Evolutionary conservation across 1,140 invertebrate genomes (phyloP).

Genomic region (Leguminivora glycinivorella): DNA sequence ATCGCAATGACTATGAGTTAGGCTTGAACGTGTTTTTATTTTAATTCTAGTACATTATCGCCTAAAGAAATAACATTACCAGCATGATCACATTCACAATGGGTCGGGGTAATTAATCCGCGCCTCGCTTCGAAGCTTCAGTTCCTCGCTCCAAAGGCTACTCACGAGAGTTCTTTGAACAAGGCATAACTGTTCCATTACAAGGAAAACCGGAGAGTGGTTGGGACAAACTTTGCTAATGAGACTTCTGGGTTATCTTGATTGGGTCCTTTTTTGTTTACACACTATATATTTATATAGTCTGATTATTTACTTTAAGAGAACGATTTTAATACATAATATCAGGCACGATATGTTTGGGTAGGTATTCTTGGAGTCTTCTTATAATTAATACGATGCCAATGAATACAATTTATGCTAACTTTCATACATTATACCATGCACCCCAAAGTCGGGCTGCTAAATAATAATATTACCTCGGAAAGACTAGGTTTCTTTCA

Average conservation of each 20-base stretch:
- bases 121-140: neutral
- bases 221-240: conserved; percentile 7
- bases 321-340: no score
- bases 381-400: no score
- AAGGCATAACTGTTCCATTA: conserved; percentile 4
- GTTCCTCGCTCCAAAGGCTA: neutral
- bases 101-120: neutral
- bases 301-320: neutral
- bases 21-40: neutral
- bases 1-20: no score
- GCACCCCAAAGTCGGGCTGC: no score
- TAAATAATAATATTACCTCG: no score
- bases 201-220: neutral
- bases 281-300: neutral
- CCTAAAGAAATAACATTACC: neutral
- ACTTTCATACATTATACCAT: no score
- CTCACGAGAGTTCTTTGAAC: conserved; percentile 3
- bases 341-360: no score
- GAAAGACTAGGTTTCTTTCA: no score
- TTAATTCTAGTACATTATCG: neutral
- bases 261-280: neutral
- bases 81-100: neutral
- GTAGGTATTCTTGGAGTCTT: no score
- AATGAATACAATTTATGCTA: no score
- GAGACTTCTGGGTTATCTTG: neutral